Conservation (phyloP, 1,140 invertebrate genomes). For the Sycophaga agraensis region DNA sequence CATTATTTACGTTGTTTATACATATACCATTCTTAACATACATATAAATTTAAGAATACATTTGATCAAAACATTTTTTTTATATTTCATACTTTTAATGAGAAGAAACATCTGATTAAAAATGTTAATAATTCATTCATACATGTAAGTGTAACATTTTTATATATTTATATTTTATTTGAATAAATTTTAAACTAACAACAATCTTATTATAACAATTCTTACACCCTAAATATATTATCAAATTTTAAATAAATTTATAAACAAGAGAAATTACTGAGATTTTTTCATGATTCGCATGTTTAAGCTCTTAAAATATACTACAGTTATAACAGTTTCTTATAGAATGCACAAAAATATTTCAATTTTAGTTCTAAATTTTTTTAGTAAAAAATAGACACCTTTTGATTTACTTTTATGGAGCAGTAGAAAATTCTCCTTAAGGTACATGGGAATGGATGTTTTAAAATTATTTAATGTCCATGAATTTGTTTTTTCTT, state of each 20-base stretch:
- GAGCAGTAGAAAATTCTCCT: constrained; percentile 38
- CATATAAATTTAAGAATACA: neutral
- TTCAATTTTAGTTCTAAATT: too few relatives aligned
- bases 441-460: constrained; percentile 50
- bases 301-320: constrained; percentile 1
- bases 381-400: constrained; percentile 17
- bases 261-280: neutral
- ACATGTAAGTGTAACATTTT: constrained; percentile 8
- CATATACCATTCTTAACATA: too few relatives aligned
- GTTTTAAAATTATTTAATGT: constrained; percentile 5
- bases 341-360: too few relatives aligned
- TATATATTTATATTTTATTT: constrained; percentile 25
- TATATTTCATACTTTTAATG: neutral
- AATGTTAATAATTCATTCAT: neutral
- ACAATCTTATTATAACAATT: constrained; percentile 14
- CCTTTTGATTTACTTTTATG: constrained; percentile 17
- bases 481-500: neutral
- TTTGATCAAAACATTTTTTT: neutral
- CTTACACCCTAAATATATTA: neutral
- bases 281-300: constrained; percentile 11
- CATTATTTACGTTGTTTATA: too few relatives aligned
- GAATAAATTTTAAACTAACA: constrained; percentile 16
- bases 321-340: too few relatives aligned
- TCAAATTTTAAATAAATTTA: constrained; percentile 13
- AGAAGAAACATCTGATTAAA: neutral